Evolutionary conservation across 2,113 vertebrate species (phyloP), one percentile per base, ranked within the genome.

Genomic region (Talpa occidentalis): DNA sequence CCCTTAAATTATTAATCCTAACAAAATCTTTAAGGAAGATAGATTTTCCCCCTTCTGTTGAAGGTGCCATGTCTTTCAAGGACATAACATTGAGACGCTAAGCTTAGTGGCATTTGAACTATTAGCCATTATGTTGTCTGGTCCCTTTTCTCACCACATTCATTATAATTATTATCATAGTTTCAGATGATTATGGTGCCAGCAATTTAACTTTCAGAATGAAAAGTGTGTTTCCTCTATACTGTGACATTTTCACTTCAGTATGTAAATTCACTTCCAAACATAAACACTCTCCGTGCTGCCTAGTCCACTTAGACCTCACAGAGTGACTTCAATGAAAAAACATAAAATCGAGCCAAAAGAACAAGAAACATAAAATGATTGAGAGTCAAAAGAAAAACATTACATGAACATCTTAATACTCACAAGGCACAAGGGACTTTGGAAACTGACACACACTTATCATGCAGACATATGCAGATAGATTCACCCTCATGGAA

Each of bases 401-500:
- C 11, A 14, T 35, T 22, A 35, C 78, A 28, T 40, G 19, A 54
- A 4, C 16, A 52, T 79, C 24, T 94, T 74, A 88, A 32, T 47
- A 35, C n/a, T 17, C 22, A 21, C 42, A 79, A 84, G 17, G 42
- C 28, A 37, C 32, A 59, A 30, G 11, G 12, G 35, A 73, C 4
- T n/a, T 28, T 6, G 42, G 40, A 79, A 77, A 67, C 70, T 76
- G 78, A 85, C 47, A 79, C 83, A 49, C 15, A 35, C 44, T 19
- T 26, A 1, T 80, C 19, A 37, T 92, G 60, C 59, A 93, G 91
- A 62, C 22, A 15, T 69, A 69, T 87, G 80, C 76, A 94, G 92
- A 74, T 70, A 4, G 42, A 14, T n/a, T 72, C 16, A 69, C 42
- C 47, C 73, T 79, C 42, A 26, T 30, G 26, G 59, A 88, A 67